phyloP scores from a whole-genome alignment of 35 echinoderm and acorn worm species.

The Heliocidaris erythrogramma region DNA sequence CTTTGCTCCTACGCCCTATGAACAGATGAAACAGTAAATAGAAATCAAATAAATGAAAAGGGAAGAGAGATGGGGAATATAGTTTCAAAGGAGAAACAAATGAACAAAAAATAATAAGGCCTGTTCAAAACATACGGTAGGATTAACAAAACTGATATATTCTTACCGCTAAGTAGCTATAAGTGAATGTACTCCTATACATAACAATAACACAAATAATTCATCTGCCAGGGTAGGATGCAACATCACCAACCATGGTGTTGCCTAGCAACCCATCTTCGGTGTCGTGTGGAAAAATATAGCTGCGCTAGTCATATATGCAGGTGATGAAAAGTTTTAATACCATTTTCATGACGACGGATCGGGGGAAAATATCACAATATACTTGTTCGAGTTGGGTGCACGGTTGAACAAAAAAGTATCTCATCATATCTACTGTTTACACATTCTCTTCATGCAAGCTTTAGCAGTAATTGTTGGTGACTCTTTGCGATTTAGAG shows the following conservation, averaged over 20 bases:
- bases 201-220: not conserved
- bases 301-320: not conserved
- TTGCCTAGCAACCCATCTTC: not conserved
- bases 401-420: not conserved
- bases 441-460: not conserved
- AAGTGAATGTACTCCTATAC: not conserved
- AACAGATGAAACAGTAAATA: too few species aligned
- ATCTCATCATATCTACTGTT: not conserved
- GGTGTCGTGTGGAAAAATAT: not conserved
- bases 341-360: not conserved
- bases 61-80: too few species aligned
- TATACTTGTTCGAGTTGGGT: not conserved
- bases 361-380: not conserved
- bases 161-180: not conserved
- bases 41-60: too few species aligned
- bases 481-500: not conserved
- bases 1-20: too few species aligned
- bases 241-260: not conserved
- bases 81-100: too few species aligned
- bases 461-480: not conserved
- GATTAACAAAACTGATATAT: not conserved
- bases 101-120: too few species aligned
- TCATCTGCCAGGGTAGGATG: not conserved
- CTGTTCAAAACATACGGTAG: too few species aligned
- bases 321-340: slow-evolving; percentile 1